These are phyloP conservation scores for Drosophila pseudoobscura DNA, from an alignment of 1,140 invertebrate genomes.

Conservation along the genomic window DNA sequence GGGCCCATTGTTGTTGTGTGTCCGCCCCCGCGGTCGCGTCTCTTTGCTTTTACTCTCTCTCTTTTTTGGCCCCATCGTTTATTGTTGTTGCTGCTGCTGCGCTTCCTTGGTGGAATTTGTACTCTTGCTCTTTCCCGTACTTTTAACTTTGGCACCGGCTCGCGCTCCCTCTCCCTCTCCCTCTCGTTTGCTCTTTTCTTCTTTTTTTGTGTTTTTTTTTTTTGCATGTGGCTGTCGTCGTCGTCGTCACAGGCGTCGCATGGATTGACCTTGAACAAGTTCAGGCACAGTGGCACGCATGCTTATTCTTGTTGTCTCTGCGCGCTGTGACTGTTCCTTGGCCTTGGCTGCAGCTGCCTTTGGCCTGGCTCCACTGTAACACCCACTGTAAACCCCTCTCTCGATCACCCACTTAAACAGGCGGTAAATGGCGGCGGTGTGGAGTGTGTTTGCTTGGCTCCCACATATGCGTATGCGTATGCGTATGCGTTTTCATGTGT, in stretches of 20 bases:
- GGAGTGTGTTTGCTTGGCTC: no score
- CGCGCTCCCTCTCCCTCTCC: conserved; percentile 5
- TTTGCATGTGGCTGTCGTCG: conserved; percentile 50
- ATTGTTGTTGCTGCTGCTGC: background rate
- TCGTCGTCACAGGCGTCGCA: conserved; percentile 12
- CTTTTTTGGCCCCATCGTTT: background rate
- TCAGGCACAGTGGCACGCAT: conserved; percentile 59
- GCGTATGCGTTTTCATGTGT: no score
- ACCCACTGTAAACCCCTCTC: background rate
- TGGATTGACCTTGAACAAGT: conserved; percentile 72
- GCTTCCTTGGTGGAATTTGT: conserved; percentile 23
- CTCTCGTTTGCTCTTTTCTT: conserved; percentile 11
- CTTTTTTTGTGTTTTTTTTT: conserved; percentile 28
- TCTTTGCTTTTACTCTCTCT: background rate
- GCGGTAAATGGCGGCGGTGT: no score
- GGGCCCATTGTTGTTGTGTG: conserved; percentile 6
- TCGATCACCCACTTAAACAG: background rate
- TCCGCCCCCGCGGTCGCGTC: background rate
- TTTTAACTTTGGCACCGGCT: conserved; percentile 21
- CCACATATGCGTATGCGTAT: no score
- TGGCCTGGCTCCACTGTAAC: conserved; percentile 10
- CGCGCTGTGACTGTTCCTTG: conserved; percentile 19
- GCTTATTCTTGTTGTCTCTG: conserved; percentile 6
- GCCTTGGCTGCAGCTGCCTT: conserved; percentile 37
- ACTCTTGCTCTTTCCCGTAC: conserved; percentile 19